Conservation (phyloP, 2,888 invertebrate species). For the Thereva unica region DNA sequence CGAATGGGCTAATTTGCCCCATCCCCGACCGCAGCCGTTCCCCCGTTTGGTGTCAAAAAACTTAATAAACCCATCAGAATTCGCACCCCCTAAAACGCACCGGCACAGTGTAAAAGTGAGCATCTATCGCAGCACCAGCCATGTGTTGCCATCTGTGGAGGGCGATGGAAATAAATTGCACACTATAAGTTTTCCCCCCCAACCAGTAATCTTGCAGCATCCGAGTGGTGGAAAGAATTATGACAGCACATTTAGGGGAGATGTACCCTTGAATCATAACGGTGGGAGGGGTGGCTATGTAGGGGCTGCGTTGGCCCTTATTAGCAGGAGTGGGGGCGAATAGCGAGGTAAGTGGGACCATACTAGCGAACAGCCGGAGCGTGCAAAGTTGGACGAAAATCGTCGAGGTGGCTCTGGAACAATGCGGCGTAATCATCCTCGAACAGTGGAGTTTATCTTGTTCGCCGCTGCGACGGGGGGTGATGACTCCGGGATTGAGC, state of each 20-base stretch:
- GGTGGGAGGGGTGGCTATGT: too few species aligned
- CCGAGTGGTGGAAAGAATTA: conserved; percentile 25
- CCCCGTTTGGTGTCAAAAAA: conserved; percentile 39
- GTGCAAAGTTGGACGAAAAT: conserved; percentile 23
- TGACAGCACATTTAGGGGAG: conserved; percentile 32
- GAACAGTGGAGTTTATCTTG: conserved; percentile 8
- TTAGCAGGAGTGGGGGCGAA: not conserved
- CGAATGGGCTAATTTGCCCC: conserved; percentile 30
- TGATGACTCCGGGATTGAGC: conserved; percentile 19
- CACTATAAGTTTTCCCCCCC: conserved; percentile 27
- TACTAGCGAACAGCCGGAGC: conserved; percentile 1
- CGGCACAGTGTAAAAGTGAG: conserved; percentile 25
- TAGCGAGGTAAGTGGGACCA: too few species aligned
- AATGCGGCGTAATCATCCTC: conserved; percentile 21
- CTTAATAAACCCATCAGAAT: conserved; percentile 41
- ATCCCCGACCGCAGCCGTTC: conserved; percentile 18
- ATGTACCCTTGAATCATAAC: conserved; percentile 1
- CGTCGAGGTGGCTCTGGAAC: conserved; percentile 28
- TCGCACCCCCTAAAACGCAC: conserved; percentile 32
- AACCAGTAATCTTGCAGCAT: not conserved
- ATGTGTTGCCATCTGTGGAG: conserved; percentile 33
- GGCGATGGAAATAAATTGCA: conserved; percentile 33
- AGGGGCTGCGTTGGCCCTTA: conserved; percentile 5
- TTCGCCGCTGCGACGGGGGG: not conserved
- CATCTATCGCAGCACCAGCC: conserved; percentile 30